phyloP scores from a whole-genome alignment of 2,888 invertebrate genomes.

The Pyrochroa serraticornis region DNA sequence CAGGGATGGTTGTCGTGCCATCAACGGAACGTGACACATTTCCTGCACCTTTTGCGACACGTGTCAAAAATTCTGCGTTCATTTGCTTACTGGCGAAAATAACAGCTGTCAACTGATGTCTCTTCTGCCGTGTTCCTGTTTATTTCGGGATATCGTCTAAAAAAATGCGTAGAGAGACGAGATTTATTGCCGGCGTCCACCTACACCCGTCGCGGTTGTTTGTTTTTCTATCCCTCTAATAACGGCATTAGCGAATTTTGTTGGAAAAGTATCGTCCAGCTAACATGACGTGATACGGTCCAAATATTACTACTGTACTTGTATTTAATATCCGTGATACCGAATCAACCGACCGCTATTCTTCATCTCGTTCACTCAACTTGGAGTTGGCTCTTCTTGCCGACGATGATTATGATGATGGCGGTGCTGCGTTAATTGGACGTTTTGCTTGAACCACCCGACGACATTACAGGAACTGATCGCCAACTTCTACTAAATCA shows the following conservation, averaged over 20 bases:
- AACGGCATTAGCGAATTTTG: too few species aligned
- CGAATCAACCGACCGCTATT: constrained; percentile 31
- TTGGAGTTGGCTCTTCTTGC: constrained; percentile 20
- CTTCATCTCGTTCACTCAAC: constrained; percentile 40
- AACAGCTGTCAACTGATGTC: neutral
- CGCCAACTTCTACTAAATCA: neutral
- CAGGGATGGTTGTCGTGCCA: too few species aligned
- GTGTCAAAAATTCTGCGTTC: neutral
- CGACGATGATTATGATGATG: constrained; percentile 23
- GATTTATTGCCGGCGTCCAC: too few species aligned
- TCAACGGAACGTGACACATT: neutral
- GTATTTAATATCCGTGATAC: constrained; percentile 29
- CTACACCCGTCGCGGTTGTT: too few species aligned
- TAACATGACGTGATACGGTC: constrained; percentile 16
- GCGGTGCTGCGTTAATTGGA: constrained; percentile 31
- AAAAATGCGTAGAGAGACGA: too few species aligned
- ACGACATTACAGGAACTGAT: neutral
- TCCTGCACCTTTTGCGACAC: neutral
- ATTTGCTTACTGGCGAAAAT: neutral
- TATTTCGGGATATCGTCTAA: neutral
- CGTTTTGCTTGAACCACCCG: constrained; percentile 19
- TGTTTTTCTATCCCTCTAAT: too few species aligned
- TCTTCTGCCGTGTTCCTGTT: neutral
- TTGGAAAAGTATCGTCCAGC: too few species aligned
- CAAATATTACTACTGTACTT: constrained; percentile 28